Conservation (phyloP, 2,888 invertebrate species). For the Phorcus lineatus region DNA sequence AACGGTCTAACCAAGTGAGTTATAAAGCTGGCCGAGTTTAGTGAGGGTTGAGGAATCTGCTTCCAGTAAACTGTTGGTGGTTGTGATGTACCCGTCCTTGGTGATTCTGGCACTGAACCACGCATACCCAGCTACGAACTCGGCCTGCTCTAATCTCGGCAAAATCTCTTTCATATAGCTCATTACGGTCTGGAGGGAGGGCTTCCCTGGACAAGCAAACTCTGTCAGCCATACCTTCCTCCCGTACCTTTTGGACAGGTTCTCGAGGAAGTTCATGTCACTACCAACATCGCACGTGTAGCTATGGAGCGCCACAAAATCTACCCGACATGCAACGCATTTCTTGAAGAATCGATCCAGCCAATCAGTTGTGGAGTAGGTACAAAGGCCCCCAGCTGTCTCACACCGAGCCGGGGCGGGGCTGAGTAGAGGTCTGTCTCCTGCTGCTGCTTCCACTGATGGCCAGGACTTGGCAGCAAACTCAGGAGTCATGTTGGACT, state of each 20-base stretch:
- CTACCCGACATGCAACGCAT: constrained; percentile 46
- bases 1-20: constrained; percentile 26
- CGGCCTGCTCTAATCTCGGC: constrained; percentile 40
- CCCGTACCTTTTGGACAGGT: constrained; percentile 37
- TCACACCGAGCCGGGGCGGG: constrained; percentile 48
- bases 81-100: constrained; percentile 22
- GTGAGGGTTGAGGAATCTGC: constrained; percentile 27
- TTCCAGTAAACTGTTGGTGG: constrained; percentile 33
- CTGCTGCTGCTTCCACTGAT: constrained; percentile 37
- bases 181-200: constrained; percentile 30
- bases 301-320: constrained; percentile 50
- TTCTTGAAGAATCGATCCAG: constrained; percentile 47
- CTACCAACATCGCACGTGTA: constrained; percentile 42
- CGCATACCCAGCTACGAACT: constrained; percentile 37
- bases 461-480: constrained; percentile 47
- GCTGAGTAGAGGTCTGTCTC: constrained; percentile 43
- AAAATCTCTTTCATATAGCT: constrained; percentile 39
- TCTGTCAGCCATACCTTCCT: constrained; percentile 49
- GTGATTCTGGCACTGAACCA: constrained; percentile 39
- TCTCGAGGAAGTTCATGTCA: constrained; percentile 38
- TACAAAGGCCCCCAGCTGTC: constrained; percentile 19
- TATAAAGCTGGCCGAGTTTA: constrained; percentile 39
- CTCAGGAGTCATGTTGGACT: constrained; percentile 46
- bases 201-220: constrained; percentile 43
- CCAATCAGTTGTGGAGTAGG: constrained; percentile 43